These are phyloP conservation scores for Pedetes capensis DNA, from an alignment of 2,113 vertebrate genomes.

Conservation along the genomic window DNA sequence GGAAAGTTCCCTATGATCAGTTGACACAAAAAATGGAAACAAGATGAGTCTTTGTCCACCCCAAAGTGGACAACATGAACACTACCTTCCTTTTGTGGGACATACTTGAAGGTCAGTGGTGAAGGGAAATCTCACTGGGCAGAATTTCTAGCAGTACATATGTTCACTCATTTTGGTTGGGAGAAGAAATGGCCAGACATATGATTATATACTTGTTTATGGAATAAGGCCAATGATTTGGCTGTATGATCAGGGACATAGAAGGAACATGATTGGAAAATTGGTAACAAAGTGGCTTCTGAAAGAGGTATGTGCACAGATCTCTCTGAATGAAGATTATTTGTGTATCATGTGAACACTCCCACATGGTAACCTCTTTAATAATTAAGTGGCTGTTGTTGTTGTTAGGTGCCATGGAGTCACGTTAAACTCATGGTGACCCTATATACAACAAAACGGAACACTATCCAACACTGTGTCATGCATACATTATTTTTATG, in stretches of 20 bases:
- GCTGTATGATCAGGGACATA: background rate
- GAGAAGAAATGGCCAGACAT: background rate
- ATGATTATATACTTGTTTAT: background rate
- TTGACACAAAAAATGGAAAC: background rate
- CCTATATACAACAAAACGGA: too few relatives aligned
- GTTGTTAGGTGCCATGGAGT: too few relatives aligned
- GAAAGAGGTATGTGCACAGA: background rate
- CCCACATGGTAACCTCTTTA: background rate
- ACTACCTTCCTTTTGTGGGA: background rate
- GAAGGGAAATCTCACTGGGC: background rate
- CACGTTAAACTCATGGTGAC: too few relatives aligned
- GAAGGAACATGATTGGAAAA: background rate
- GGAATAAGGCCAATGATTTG: background rate
- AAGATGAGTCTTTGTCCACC: too few relatives aligned
- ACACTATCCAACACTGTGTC: too few relatives aligned
- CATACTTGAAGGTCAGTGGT: background rate
- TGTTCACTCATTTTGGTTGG: background rate
- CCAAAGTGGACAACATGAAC: background rate
- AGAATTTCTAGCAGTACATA: background rate
- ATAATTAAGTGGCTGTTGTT: background rate
- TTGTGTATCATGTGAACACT: background rate
- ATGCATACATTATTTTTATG: too few relatives aligned
- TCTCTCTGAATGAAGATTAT: background rate
- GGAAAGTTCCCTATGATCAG: background rate
- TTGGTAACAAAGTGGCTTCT: background rate